Evolutionary conservation across 1,140 invertebrate genomes (phyloP), one percentile per base, ranked within the genome.

Genomic region (Heliconius melpomene): DNA sequence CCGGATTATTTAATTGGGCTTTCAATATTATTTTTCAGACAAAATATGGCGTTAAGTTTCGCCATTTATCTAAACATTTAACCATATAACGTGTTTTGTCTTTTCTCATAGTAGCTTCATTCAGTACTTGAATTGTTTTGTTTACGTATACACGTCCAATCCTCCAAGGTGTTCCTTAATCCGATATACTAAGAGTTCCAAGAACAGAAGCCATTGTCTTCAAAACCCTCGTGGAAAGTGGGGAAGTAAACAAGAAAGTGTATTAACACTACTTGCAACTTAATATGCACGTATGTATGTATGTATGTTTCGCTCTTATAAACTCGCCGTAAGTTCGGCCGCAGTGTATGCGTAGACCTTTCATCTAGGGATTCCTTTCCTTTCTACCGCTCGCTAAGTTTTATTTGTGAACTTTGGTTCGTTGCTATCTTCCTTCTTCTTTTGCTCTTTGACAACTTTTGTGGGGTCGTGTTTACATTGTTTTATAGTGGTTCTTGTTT

Each of bases 101-200:
- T 23, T 40, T n/a, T 72, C 29, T 11, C 20, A 46, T 36, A 13
- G n/a, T 50, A 40, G 1, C 2, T 60, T 26, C 32, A 26, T 60
- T 26, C 32, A 26, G 7, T 26, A 66, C 74, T 75, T 75, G 6
- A 75, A 75, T 75, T 75, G 74, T 75, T 66, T 75, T 75, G 74
- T 66, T 75, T 75, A 60, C 57, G 52, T 57, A 18, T 20, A 54
- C n/a, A 32, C 52, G 38, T 8, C 52, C 52, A 29, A 54, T 20
- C 18, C 66, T 23, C 13, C 40, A 60, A 75, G 74, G 74, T 75
- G n/a, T 38, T 60, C 23, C 60, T 46, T 75, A 75, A 74, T 32
- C 52, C 74, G 29, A n/a, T 32, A n/a, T 57, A 57, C 18, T 3
- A n/a, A 23, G 60, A 75, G 32, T 20, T 54, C 36, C 29, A 60